A percentile compares a stretch with the other conserved stretches of the same genome.
phyloP scores from a whole-genome alignment of 2,113 vertebrate species.

The Aegotheles bennettii region DNA sequence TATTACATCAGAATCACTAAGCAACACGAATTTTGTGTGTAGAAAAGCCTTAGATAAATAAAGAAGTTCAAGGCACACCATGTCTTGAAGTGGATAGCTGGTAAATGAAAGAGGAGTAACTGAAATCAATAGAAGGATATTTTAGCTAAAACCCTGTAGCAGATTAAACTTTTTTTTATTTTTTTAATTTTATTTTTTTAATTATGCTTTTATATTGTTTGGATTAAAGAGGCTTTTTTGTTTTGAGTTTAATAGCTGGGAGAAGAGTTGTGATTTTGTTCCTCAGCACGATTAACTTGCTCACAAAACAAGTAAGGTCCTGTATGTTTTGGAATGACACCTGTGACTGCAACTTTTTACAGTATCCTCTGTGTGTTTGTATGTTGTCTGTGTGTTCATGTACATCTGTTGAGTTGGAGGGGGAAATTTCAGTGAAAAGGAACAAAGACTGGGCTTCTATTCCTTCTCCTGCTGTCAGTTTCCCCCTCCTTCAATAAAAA shows the following conservation, averaged over 20 bases:
- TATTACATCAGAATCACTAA: background rate
- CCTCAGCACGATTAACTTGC: background rate
- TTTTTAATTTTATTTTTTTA: background rate
- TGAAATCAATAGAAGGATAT: background rate
- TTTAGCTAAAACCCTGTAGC: background rate
- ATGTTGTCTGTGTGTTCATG: background rate
- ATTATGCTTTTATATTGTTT: background rate
- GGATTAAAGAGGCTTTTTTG: background rate
- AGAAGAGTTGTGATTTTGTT: background rate
- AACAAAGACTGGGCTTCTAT: background rate
- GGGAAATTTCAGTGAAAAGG: background rate
- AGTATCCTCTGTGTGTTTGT: background rate
- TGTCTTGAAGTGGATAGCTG: background rate
- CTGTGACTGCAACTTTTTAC: background rate
- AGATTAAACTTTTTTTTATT: background rate
- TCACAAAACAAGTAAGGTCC: background rate
- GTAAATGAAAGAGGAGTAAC: background rate
- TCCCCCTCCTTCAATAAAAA: background rate
- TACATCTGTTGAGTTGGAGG: background rate
- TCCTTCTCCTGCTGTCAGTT: background rate
- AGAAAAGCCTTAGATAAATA: background rate
- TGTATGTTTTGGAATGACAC: background rate
- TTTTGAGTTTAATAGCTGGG: background rate
- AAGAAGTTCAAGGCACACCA: background rate
- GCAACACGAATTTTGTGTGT: background rate